These are phyloP conservation scores for Latrodectus hesperus DNA, from an alignment of 2,888 invertebrate species.

Conservation along the genomic window DNA sequence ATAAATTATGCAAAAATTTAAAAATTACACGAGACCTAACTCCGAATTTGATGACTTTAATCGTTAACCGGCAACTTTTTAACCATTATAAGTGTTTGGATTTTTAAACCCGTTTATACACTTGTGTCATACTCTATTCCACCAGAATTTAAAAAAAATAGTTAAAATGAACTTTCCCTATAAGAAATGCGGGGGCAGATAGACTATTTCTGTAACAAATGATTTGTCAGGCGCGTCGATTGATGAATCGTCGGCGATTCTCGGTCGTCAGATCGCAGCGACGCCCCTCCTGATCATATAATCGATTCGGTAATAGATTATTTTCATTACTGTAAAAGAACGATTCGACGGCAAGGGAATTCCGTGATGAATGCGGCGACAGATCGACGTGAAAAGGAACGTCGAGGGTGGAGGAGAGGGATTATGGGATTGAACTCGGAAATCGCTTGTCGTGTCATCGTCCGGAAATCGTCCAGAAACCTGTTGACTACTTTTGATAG, in stretches of 20 bases:
- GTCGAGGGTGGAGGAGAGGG: slow-evolving; percentile 37
- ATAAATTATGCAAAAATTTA: no score
- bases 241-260: slow-evolving; percentile 58
- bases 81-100: no score
- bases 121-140: no score
- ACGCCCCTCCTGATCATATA: slow-evolving; percentile 59
- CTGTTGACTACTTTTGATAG: not conserved
- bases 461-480: slow-evolving; percentile 5
- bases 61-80: no score
- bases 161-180: no score
- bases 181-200: no score
- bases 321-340: slow-evolving; percentile 69
- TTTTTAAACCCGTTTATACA: no score
- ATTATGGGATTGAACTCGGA: slow-evolving; percentile 5
- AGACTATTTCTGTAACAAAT: slow-evolving; percentile 41
- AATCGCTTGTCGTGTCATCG: not conserved
- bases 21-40: no score
- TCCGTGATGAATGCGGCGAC: slow-evolving; percentile 65
- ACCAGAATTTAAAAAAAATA: no score
- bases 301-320: slow-evolving; percentile 68
- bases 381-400: slow-evolving; percentile 62
- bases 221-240: slow-evolving; percentile 35
- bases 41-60: no score
- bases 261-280: slow-evolving; percentile 51
- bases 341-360: slow-evolving; percentile 18